Base-by-base conservation (phyloP, 1,140 invertebrate genomes). In the Zaprionus vittiger region DNA sequence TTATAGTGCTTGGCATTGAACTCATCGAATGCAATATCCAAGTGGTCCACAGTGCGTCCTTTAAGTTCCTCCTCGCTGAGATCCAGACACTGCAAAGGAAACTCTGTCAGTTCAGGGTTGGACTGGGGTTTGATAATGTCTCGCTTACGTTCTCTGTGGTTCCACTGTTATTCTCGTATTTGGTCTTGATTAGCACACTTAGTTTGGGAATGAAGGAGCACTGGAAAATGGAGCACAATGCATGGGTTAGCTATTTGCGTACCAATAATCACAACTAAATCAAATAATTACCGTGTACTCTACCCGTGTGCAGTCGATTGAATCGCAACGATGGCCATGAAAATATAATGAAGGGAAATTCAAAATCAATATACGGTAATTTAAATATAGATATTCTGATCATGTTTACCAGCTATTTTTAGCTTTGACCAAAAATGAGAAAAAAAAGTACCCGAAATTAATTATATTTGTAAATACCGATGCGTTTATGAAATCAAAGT, bases 171-270 rank as follows among this genome's bases (percentile, higher is more conserved):
- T 98, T 95, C 93, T 98, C 97, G 94, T 98, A 99, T 89, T 95
- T 95, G 22, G 97, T 98, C 93, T 97, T 96, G 74, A 99, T 98
- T 57, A 96, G 95, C 80, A 98, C 97, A 83, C 95, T 95, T 82
- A 98, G 97, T 86, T 97, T 97, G 79, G 97, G 97, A 80, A 98
- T 94, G 87, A 98, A 98, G 1, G 97, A 98, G 94, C 98, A 99
- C 97, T 98, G 93, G 80, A 95, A 83, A 91, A 79, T 56, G 24
- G 4, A 54, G n/a, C 7, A 11, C n/a, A 17, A 24, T 20, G 49
- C 68, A 72, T 67, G 31, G 59, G 54, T 22, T 41, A n/a, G 70
- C 61, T 57, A 60, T 57, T 26, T 70, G 52, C 31, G 55, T 12
- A 66, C 63, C 61, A 28, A 55, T 12, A 47, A 7, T 54, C 1